These are phyloP conservation scores for Meteorus colon DNA, from an alignment of 2,888 invertebrate genomes.

Conservation along the genomic window DNA sequence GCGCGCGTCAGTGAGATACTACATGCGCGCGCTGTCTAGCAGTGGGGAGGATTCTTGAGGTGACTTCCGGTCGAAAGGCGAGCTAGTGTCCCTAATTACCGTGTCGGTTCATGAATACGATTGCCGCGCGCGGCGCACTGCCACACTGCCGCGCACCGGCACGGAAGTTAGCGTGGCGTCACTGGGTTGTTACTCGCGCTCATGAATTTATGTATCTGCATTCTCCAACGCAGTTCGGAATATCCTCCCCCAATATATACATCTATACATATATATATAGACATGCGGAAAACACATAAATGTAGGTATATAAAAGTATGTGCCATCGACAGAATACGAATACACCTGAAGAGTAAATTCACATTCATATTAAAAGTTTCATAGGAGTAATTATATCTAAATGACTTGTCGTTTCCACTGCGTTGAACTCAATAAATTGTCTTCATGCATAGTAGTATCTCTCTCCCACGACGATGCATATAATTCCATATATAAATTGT, in stretches of 20 bases:
- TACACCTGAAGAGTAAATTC: neutral
- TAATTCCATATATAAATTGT: slow-evolving; percentile 18
- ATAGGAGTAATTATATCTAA: slow-evolving; percentile 3
- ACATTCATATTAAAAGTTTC: neutral
- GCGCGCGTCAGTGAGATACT: neutral
- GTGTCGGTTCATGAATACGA: slow-evolving; percentile 74
- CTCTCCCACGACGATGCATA: slow-evolving; percentile 5
- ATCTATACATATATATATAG: neutral
- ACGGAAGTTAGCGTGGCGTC: slow-evolving; percentile 73
- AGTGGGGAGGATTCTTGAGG: slow-evolving; percentile 70
- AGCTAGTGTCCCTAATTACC: slow-evolving; percentile 74
- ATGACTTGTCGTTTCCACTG: slow-evolving; percentile 14
- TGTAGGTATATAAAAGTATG: neutral
- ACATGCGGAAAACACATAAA: neutral
- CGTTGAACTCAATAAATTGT: neutral
- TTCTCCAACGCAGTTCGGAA: slow-evolving; percentile 67
- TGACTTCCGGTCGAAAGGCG: slow-evolving; percentile 72
- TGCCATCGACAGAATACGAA: neutral
- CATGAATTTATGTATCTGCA: slow-evolving; percentile 74
- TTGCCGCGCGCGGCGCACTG: slow-evolving; percentile 60
- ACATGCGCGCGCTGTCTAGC: slow-evolving; percentile 41
- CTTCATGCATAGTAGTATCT: neutral
- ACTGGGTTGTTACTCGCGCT: slow-evolving; percentile 67
- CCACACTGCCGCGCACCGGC: slow-evolving; percentile 55
- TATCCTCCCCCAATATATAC: slow-evolving; percentile 18